Percentiles rank a stretch among this genome's conserved stretches.
These are phyloP conservation scores for Poeciliopsis occidentalis DNA, from an alignment of 2,113 vertebrate genomes.

Conservation along the genomic window DNA sequence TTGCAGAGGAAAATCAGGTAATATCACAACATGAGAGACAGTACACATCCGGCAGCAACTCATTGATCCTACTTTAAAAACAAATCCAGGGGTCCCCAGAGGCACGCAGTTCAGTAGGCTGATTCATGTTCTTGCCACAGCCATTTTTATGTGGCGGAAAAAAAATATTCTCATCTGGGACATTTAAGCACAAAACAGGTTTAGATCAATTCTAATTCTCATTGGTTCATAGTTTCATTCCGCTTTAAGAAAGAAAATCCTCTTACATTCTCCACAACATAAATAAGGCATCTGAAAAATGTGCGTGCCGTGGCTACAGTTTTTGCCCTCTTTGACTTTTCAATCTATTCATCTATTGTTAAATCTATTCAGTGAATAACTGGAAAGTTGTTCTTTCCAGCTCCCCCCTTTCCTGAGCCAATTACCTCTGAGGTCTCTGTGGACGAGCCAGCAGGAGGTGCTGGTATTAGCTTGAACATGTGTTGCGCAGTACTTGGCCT, in stretches of 20 bases:
- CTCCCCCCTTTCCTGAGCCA: neutral
- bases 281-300: neutral
- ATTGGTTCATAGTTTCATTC: neutral
- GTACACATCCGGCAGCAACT: too few species aligned
- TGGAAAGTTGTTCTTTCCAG: neutral
- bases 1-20: too few species aligned
- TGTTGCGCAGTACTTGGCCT: neutral
- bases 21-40: too few species aligned
- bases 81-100: too few species aligned
- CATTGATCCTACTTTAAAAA: too few species aligned
- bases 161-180: too few species aligned
- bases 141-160: neutral
- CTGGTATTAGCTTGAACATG: neutral
- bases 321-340: neutral
- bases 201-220: neutral
- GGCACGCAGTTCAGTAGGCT: too few species aligned
- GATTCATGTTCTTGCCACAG: neutral
- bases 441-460: neutral
- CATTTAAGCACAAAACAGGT: neutral
- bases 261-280: neutral
- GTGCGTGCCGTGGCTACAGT: too few species aligned
- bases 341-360: too few species aligned
- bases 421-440: neutral
- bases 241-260: neutral
- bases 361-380: too few species aligned